phyloP scores from a whole-genome alignment of 1,140 invertebrate genomes.

The Hycleus cichorii region DNA sequence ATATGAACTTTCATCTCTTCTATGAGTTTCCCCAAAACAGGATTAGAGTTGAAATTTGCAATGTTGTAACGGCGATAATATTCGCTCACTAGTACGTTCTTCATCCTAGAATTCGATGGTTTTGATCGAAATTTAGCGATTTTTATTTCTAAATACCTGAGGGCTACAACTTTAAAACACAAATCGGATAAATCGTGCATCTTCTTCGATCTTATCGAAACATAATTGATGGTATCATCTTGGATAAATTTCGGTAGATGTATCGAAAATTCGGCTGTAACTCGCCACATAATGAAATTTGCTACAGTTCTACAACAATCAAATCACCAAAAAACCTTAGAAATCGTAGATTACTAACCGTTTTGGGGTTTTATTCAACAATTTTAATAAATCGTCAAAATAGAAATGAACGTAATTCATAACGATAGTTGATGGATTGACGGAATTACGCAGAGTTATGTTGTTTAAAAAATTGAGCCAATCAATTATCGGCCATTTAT shows the following conservation, averaged over 20 bases:
- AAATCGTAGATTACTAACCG: not conserved
- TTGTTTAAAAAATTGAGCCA: constrained; percentile 9
- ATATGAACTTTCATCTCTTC: constrained; percentile 12
- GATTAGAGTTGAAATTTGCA: not conserved
- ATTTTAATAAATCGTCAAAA: no score
- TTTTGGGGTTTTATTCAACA: not conserved
- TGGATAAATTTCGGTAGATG: constrained; percentile 3
- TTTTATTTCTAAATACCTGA: no score
- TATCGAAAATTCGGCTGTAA: not conserved
- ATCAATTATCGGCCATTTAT: constrained; percentile 2
- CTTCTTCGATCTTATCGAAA: not conserved
- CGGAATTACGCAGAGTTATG: not conserved
- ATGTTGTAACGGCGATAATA: constrained; percentile 3
- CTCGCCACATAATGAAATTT: constrained; percentile 16
- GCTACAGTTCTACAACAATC: constrained; percentile 8
- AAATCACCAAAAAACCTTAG: no score
- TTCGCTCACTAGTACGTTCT: constrained; percentile 4
- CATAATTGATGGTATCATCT: not conserved
- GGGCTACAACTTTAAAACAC: not conserved
- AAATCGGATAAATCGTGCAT: not conserved
- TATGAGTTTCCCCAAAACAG: constrained; percentile 4
- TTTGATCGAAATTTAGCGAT: no score
- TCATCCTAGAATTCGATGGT: constrained; percentile 2
- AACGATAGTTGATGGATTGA: not conserved
- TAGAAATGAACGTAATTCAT: no score